Conservation (phyloP, 2,113 vertebrate genomes). For the Axis porcinus region DNA sequence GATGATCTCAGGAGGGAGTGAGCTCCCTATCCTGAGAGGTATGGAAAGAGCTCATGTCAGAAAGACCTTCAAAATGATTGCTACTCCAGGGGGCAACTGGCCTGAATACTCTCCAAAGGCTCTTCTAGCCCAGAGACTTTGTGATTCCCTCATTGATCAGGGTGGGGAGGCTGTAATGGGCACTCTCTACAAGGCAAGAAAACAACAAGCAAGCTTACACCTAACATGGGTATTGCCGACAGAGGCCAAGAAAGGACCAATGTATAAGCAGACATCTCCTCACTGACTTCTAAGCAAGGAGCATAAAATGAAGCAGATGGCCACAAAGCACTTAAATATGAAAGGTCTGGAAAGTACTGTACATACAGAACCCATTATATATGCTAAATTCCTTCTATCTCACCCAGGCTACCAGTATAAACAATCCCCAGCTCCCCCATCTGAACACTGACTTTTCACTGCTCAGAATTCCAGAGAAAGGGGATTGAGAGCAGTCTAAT, state of each 20-base stretch:
- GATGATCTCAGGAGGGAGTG: not conserved
- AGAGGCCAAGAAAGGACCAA: not conserved
- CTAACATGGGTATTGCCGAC: not conserved
- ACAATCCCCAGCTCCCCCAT: not conserved
- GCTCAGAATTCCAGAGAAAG: slow-evolving; percentile 23
- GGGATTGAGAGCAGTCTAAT: not conserved
- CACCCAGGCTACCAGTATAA: not conserved
- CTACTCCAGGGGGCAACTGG: not conserved
- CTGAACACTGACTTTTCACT: not conserved
- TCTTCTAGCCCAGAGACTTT: not conserved
- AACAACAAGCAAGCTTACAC: not conserved
- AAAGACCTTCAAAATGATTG: not conserved
- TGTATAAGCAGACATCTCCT: not conserved
- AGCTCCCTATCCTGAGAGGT: not conserved
- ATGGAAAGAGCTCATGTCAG: not conserved
- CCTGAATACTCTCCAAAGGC: not conserved
- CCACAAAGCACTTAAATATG: not conserved
- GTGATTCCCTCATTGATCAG: not conserved
- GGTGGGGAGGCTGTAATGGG: not conserved
- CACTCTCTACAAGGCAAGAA: not conserved
- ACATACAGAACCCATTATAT: not conserved
- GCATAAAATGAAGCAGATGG: not conserved
- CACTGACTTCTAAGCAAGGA: not conserved
- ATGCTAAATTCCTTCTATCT: not conserved
- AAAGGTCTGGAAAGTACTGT: not conserved